Conservation (phyloP, 23 tunicate genomes). For the Styela clava region DNA sequence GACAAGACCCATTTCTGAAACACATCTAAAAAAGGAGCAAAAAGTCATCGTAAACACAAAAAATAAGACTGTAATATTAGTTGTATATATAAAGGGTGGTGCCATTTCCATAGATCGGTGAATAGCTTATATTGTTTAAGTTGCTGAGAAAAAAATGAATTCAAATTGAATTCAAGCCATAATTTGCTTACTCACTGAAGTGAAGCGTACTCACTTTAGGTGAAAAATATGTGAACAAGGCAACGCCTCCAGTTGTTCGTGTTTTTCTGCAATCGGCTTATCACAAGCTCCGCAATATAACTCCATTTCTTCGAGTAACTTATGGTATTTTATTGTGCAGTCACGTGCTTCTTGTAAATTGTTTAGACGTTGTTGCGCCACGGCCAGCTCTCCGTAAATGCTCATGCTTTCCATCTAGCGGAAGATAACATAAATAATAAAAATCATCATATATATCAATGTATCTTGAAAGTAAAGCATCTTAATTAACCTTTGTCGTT, state of each 20-base stretch:
- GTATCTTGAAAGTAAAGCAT: too few species aligned
- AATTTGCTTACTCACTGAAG: too few species aligned
- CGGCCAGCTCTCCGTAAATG: constrained; percentile 71
- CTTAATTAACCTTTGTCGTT: too few species aligned
- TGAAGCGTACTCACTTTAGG: constrained; percentile 46
- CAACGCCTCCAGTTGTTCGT: constrained; percentile 61
- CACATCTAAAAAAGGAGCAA: constrained; percentile 38
- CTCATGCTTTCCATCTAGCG: constrained; percentile 53
- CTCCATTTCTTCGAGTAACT: constrained; percentile 35
- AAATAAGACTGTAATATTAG: background rate
- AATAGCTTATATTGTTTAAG: too few species aligned
- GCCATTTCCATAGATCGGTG: too few species aligned
- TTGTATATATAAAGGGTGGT: background rate
- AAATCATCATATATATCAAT: background rate
- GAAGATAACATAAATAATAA: constrained; percentile 7
- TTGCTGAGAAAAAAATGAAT: too few species aligned
- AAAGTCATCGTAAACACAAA: too few species aligned
- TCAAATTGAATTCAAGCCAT: too few species aligned
- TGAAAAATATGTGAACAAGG: constrained; percentile 75
- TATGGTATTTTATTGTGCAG: constrained; percentile 53
- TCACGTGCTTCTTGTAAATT: constrained; percentile 30
- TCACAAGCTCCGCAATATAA: constrained; percentile 59
- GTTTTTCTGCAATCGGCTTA: constrained; percentile 60
- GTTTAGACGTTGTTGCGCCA: constrained; percentile 42
- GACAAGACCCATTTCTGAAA: constrained; percentile 21